These are phyloP conservation scores for Drosophila algonquin DNA, from an alignment of 2,888 invertebrate genomes.

Conservation along the genomic window DNA sequence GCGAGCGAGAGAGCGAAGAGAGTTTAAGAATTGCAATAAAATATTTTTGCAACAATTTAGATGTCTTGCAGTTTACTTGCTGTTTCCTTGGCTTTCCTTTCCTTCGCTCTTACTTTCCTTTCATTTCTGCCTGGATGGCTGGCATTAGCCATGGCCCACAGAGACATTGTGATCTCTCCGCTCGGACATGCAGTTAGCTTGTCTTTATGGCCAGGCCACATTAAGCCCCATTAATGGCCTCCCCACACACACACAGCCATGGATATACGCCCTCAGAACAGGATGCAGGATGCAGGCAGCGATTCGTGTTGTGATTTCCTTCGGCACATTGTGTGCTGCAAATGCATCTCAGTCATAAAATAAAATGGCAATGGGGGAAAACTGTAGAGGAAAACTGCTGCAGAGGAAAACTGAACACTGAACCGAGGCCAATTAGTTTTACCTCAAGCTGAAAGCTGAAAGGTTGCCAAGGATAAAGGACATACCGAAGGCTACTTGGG, in stretches of 20 bases:
- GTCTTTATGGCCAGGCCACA: constrained; percentile 63
- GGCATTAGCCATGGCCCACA: constrained; percentile 36
- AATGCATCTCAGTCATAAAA: constrained; percentile 30
- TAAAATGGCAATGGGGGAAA: constrained; percentile 19
- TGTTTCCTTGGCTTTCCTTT: constrained; percentile 18
- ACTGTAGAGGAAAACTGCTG: constrained; percentile 20
- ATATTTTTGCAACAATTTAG: constrained; percentile 77
- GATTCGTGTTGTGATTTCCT: constrained; percentile 58
- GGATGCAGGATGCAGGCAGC: constrained; percentile 11
- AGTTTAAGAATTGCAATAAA: constrained; percentile 72
- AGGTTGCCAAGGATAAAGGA: background rate
- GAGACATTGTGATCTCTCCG: constrained; percentile 47
- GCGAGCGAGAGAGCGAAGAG: background rate
- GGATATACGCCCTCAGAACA: background rate
- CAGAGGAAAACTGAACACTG: constrained; percentile 11
- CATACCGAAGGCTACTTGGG: background rate
- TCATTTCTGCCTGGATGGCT: constrained; percentile 2
- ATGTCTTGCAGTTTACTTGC: constrained; percentile 46
- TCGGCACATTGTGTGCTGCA: constrained; percentile 36
- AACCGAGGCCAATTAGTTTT: constrained; percentile 52
- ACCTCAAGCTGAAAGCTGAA: constrained; percentile 17
- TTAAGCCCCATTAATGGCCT: constrained; percentile 72
- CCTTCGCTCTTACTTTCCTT: background rate
- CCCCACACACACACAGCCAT: constrained; percentile 23
- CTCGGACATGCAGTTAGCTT: constrained; percentile 66